phyloP scores from a whole-genome alignment of 1,140 invertebrate species.

The Penaeus vannamei region DNA sequence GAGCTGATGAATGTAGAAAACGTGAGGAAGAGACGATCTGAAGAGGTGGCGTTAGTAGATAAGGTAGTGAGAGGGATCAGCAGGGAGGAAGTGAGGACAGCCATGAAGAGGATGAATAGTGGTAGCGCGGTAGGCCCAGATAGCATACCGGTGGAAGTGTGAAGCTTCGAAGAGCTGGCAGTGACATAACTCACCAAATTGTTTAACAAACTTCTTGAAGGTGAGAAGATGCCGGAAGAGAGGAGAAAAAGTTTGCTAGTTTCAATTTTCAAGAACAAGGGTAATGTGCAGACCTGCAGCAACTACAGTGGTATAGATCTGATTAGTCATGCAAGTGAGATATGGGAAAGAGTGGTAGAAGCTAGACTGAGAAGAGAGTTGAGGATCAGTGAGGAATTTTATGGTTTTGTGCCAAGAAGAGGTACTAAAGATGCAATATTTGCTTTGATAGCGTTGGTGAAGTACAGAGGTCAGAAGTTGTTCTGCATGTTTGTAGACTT shows the following conservation, averaged over 20 bases:
- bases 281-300: background rate
- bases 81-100: too few species aligned
- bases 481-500: background rate
- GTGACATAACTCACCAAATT: background rate
- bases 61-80: background rate
- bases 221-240: conserved; percentile 3
- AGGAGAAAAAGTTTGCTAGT: too few species aligned
- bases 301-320: background rate
- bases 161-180: background rate
- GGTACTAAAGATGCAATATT: conserved; percentile 1
- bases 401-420: conserved; percentile 4
- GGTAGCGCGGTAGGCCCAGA: conserved; percentile 1
- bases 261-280: conserved; percentile 13
- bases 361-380: too few species aligned
- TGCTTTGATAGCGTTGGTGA: background rate
- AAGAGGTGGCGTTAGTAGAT: background rate
- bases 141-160: conserved; percentile 10
- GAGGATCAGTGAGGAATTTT: background rate
- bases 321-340: background rate
- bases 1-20: conserved; percentile 7
- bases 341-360: background rate
- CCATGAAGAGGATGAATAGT: background rate
- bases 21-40: background rate
- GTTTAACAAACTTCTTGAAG: background rate
- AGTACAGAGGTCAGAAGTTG: background rate